These are phyloP conservation scores for Drosophila suzukii DNA, from an alignment of 1,140 invertebrate species.

Conservation along the genomic window DNA sequence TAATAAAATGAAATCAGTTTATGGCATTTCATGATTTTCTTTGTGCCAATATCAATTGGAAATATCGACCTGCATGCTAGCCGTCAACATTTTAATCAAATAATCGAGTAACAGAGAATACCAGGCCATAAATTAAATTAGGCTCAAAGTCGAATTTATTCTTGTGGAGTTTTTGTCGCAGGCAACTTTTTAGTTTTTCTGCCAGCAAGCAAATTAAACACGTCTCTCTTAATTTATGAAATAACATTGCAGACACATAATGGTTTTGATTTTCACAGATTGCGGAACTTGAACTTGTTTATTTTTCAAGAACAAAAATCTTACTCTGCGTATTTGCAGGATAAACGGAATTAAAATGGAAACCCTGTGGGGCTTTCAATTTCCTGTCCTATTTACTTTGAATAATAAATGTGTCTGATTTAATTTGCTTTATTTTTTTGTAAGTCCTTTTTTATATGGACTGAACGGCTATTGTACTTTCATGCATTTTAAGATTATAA, in stretches of 20 bases:
- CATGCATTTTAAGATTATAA: too few relatives aligned
- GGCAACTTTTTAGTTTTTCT: background rate
- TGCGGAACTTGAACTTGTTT: background rate
- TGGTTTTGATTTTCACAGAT: background rate
- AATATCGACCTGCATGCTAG: background rate
- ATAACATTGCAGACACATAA: background rate
- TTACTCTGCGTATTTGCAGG: background rate
- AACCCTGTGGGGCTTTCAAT: background rate
- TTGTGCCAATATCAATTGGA: background rate
- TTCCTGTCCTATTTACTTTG: background rate
- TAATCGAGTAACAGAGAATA: background rate
- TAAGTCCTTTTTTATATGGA: background rate
- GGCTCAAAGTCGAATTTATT: background rate
- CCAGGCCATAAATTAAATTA: background rate
- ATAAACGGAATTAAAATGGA: background rate
- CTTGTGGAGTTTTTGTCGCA: background rate
- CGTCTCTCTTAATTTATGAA: slow-evolving; percentile 1
- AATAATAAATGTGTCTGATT: background rate
- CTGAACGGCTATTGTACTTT: background rate
- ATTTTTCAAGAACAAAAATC: background rate
- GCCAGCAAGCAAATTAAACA: background rate
- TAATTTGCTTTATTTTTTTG: too few relatives aligned
- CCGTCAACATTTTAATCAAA: slow-evolving; percentile 2
- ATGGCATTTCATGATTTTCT: background rate
- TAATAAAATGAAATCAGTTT: background rate